Evolutionary conservation across 2,797 vertebrate genomes (phyloP).

Genomic region (Falco naumanni): DNA sequence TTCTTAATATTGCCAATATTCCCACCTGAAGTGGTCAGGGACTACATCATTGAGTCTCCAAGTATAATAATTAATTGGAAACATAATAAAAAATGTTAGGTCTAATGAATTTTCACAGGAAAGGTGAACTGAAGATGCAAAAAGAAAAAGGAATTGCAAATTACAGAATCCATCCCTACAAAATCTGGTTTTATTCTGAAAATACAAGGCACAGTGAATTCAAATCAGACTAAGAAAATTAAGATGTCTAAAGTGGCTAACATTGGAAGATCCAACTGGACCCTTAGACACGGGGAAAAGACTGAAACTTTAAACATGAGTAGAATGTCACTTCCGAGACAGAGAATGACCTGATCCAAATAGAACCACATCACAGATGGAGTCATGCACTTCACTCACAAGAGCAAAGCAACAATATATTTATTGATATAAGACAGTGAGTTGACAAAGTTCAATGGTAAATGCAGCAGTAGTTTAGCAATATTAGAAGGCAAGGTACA

Average conservation of each 20-base stretch:
- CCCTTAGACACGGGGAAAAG: background rate
- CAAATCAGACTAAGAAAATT: background rate
- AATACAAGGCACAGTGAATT: background rate
- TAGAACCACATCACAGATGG: background rate
- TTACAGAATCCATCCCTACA: background rate
- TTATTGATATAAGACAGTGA: too few relatives aligned
- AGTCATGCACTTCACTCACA: too few relatives aligned
- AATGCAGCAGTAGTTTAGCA: too few relatives aligned
- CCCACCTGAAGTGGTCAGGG: background rate
- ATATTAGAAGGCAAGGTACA: too few relatives aligned
- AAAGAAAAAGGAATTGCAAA: background rate
- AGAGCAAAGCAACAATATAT: too few relatives aligned
- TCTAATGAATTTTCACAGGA: constrained; percentile 16
- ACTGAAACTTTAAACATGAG: background rate
- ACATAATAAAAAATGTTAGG: background rate
- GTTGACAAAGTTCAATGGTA: too few relatives aligned
- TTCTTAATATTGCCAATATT: background rate
- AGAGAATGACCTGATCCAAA: background rate
- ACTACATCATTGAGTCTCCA: background rate
- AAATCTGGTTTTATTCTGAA: background rate
- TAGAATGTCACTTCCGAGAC: background rate
- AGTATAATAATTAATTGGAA: constrained; percentile 30
- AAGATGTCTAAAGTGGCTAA: background rate
- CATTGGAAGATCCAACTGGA: background rate
- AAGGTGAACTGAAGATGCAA: constrained; percentile 4